These are phyloP conservation scores for Coptodon bakossiorum DNA, from an alignment of 2,113 vertebrate species.

Conservation along the genomic window DNA sequence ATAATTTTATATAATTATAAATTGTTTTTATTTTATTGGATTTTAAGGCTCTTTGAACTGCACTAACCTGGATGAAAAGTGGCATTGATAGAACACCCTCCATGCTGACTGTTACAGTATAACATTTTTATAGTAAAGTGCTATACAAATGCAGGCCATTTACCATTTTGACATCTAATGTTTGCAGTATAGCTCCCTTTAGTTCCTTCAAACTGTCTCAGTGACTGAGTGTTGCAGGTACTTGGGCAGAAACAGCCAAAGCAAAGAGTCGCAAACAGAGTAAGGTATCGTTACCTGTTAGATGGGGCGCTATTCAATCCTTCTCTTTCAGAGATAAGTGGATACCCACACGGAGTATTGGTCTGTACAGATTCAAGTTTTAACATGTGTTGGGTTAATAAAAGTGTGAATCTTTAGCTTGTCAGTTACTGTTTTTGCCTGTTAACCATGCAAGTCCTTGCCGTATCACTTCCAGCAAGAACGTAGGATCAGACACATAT, in stretches of 20 bases:
- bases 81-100: background rate
- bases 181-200: background rate
- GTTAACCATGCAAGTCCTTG: background rate
- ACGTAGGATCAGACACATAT: background rate
- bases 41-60: background rate
- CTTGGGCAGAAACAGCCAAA: background rate
- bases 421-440: background rate
- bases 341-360: background rate
- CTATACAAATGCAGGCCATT: no score
- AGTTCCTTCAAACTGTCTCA: background rate
- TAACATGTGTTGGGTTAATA: background rate
- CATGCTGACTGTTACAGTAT: background rate
- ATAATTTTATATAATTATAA: background rate
- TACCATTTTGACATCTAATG: background rate
- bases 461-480: background rate
- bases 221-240: background rate
- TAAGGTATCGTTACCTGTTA: background rate
- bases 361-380: background rate
- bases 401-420: background rate
- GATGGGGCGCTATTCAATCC: fast-evolving
- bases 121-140: background rate
- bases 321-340: fast-evolving
- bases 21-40: background rate
- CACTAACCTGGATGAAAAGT: background rate
- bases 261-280: background rate